Base-by-base conservation (phyloP, 2,797 vertebrate genomes). In the Psittacula derbiana region DNA sequence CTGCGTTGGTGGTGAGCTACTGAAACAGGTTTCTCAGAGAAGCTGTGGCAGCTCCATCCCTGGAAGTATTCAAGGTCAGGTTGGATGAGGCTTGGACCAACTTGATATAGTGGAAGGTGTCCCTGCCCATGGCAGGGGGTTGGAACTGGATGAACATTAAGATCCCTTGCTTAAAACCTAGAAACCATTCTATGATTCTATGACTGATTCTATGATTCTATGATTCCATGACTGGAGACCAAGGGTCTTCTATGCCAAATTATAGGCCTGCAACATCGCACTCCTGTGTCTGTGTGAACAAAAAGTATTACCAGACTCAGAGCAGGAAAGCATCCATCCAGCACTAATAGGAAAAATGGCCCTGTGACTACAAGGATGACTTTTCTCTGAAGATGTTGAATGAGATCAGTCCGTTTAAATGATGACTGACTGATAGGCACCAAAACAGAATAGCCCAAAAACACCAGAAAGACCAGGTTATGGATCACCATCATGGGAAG, bases 401-500 rank as follows among this genome's bases (percentile, higher is more conserved):
- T 36, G 11, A 61, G 4, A 43, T 66, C 36, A 23, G 10, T 61
- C 31, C 38, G 16, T 62, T 92, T 72, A 25, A 3, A 28, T 4
- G 9, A 20, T 23, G 53, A 65, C 10, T 0, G 1, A 19, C 36
- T 0, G 2, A 58, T 20, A 23, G 44, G 5, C 20, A 38, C 50
- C 1, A 14, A 52, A 65, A 11, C 41, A 67, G 15, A 41, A 52
- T 24, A 53, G 53, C 4, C 3, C 1, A 2, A 40, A 38, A 46
- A 33, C 23, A 69, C 23, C 20, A 70, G 73, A 61, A 83, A 71
- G 20, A 30, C 14, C 28, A 60, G 19, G 15, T 25, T 58, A 3
- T 30, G 50, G 43, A 27, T 52, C 31, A 71, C 10, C 12, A 25
- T 50, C 14, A 41, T 9, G 10, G 3, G 19, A 30, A 8, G 3